Evolutionary conservation across 2,888 invertebrate genomes (phyloP), one percentile per base, ranked within the genome.

Genomic region (Sipha maydis): DNA sequence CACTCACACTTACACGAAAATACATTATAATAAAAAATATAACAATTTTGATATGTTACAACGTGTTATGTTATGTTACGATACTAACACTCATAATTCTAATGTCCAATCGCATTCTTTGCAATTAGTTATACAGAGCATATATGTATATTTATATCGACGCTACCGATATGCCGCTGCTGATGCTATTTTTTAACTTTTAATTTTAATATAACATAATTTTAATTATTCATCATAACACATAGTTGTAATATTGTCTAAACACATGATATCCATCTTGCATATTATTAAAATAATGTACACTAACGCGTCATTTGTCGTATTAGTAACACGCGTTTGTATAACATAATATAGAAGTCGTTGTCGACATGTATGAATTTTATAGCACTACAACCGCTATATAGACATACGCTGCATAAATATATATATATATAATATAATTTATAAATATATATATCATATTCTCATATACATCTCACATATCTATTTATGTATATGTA

Each of bases 151-250:
- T 31, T 34, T 48, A 54, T 48, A 76, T n/a, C 76, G 78, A 25
- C 56, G 78, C 78, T 78, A 54, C 54, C 71, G 75, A 67, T 69
- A 69, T 78, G 86, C 82, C 85, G 86, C 82, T 77, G 89, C 89
- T 86, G 54, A 54, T 78, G 78, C 78, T 78, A 48, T 78, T 48
- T 28, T 17, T 41, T 17, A 14, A 48, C 1, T 48, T 48, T 48
- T 1, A 48, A 48, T 11, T 11, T 56, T 61, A 61, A 21, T 61
- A 61, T 61, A 61, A 21, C 21, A 61, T 61, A 25, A 56, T 56
- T 48, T 61, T 9, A 21, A 21, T 34, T 34, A 34, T 61, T 25
- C 9, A 61, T 61, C 61, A 61, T 61, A 21, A 61, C 19, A 61
- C 25, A 61, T 21, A 21, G 21, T 56, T 56, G 11, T 61, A 61